Base-by-base conservation (phyloP, 1,140 invertebrate genomes). In the Saccostrea echinata region DNA sequence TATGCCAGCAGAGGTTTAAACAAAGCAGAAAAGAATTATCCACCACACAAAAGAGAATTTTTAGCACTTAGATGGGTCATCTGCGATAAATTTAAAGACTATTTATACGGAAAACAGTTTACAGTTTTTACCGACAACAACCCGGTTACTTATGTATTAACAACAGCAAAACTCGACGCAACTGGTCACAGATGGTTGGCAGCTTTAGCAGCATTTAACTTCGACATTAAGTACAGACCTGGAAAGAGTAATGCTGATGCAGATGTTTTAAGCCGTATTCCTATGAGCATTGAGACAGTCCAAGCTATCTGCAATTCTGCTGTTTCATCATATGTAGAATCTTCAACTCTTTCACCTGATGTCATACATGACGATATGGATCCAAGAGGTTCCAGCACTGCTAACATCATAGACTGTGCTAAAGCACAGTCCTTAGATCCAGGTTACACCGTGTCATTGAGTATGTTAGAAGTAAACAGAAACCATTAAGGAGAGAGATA, bases 61-160 rank as follows among this genome's bases (percentile, higher is more conserved):
- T 52, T 88, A 16, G 88, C 88, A 13, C 52, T 91, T 24, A 86
- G 83, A 51, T 88, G 88, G 86, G 84, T 81, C 16, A 43, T 89
- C 16, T 68, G 52, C 16, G 88, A 89, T 11, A 90, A 90, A 76
- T 88, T 81, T 55, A 61, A 86, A 27, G 86, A 89, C 53, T 90
- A 89, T 68, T n/a, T 90, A 51, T 89, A 89, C 84, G 88, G 88
- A 30, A 24, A 64, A 27, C 51, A 35, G 12, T 91, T 91, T 71
- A 82, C 71, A 1, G 86, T 90, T 11, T 30, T 82, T 27, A 91
- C 88, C 35, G 85, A 89, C 83, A 90, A 88, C 30, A 88, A 89
- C 84, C 84, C 85, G 2, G 52, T 86, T 33, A 90, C 89, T n/a
- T 86, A 90, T 83, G 68, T 88, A 4, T 83, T 86, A 24, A 89